Percentiles rank a stretch among this genome's conserved stretches.
These are phyloP conservation scores for Theocolax elegans DNA, from an alignment of 1,140 invertebrate genomes.

Conservation along the genomic window DNA sequence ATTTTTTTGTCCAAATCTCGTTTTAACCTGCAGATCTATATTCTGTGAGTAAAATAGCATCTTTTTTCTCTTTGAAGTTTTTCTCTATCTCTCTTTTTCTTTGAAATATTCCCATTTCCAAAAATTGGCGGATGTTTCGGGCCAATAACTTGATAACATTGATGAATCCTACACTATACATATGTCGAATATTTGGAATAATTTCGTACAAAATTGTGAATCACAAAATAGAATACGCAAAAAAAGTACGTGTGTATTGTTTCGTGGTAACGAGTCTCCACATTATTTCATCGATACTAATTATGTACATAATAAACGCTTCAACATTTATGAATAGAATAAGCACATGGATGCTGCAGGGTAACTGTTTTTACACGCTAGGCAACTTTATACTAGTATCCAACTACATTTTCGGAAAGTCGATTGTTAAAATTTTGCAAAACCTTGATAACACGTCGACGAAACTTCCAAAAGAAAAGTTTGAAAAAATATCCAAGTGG, in stretches of 20 bases:
- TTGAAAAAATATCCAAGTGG: slow-evolving; percentile 43
- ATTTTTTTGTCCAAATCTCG: too few species aligned
- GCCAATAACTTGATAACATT: slow-evolving; percentile 28
- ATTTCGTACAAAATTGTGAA: slow-evolving; percentile 46
- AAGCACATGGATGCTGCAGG: slow-evolving; percentile 46
- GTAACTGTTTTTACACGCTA: slow-evolving; percentile 50
- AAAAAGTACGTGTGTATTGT: slow-evolving; percentile 26
- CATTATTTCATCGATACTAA: not conserved
- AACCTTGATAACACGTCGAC: slow-evolving; percentile 40
- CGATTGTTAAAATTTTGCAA: slow-evolving; percentile 47
- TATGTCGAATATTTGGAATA: slow-evolving; percentile 44
- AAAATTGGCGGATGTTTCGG: slow-evolving; percentile 2
- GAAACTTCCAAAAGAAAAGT: slow-evolving; percentile 45
- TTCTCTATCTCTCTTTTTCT: too few species aligned
- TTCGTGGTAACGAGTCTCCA: slow-evolving; percentile 26
- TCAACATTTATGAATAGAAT: slow-evolving; percentile 13
- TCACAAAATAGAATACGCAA: slow-evolving; percentile 25
- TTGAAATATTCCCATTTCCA: too few species aligned
- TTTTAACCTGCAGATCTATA: too few species aligned
- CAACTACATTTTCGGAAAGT: slow-evolving; percentile 32
- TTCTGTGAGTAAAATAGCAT: too few species aligned
- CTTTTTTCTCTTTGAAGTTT: too few species aligned
- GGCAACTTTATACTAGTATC: slow-evolving; percentile 30
- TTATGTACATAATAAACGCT: slow-evolving; percentile 50
- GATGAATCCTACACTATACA: slow-evolving; percentile 43